Percentiles rank a stretch among this genome's conserved stretches.
These are phyloP conservation scores for Amphimallon solstitiale DNA, from an alignment of 2,888 invertebrate species.

Conservation along the genomic window DNA sequence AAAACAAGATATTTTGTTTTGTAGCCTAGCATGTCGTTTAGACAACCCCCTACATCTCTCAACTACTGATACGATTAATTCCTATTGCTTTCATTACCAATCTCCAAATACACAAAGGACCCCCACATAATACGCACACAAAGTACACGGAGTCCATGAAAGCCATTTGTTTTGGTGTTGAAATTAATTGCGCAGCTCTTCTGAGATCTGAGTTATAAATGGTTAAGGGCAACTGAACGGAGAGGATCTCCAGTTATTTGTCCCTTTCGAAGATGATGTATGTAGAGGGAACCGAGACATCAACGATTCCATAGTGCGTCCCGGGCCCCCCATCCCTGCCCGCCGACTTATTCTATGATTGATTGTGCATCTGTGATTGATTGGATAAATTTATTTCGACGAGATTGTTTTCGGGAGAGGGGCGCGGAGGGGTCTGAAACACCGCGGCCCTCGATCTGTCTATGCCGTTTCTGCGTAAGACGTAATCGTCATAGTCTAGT, in stretches of 20 bases:
- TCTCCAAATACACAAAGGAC: no score
- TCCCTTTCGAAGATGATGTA: conserved; percentile 22
- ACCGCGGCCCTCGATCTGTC: no score
- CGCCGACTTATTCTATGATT: conserved; percentile 4
- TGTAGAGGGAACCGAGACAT: not conserved
- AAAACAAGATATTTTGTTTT: no score
- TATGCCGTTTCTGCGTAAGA: no score
- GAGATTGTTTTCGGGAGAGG: not conserved
- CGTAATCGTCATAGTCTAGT: no score
- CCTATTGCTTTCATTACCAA: no score
- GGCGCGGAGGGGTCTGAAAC: not conserved
- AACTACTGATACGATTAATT: no score
- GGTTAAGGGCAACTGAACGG: not conserved
- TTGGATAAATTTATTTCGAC: not conserved
- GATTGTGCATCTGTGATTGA: conserved; percentile 13
- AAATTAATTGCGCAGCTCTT: not conserved
- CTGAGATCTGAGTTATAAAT: not conserved
- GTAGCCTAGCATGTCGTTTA: no score
- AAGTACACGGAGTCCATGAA: not conserved
- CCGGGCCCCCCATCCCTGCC: not conserved
- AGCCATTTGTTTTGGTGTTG: conserved; percentile 13
- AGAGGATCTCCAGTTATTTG: conserved; percentile 9
- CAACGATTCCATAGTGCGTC: not conserved
- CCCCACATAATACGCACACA: no score
- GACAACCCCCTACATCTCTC: no score